Percentiles rank a stretch among this genome's conserved stretches.
Evolutionary conservation across 2,113 vertebrate species (phyloP).

Genomic region (Falco punctatus): DNA sequence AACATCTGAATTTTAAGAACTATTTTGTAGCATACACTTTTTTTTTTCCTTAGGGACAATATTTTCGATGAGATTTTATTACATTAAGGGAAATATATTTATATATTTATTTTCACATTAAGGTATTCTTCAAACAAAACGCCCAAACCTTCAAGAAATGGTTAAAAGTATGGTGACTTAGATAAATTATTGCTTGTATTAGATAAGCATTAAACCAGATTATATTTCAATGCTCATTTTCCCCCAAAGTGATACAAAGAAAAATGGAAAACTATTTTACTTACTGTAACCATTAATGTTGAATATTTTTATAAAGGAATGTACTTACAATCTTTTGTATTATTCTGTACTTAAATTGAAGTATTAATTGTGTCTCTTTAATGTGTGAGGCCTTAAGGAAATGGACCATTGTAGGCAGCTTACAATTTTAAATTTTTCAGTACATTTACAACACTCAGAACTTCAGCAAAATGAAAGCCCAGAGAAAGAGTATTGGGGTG

Average conservation of each 20-base stretch:
- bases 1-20: slow-evolving; percentile 60
- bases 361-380: neutral
- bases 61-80: slow-evolving; percentile 28
- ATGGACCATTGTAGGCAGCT: neutral
- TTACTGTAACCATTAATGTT: neutral
- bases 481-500: neutral
- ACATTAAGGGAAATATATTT: neutral
- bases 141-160: neutral
- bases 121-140: neutral
- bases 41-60: neutral
- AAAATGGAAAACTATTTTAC: neutral
- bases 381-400: neutral
- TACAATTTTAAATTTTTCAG: neutral
- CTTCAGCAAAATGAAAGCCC: neutral
- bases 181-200: neutral
- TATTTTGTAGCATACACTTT: neutral
- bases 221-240: neutral
- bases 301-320: neutral
- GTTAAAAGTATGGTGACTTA: neutral
- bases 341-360: neutral
- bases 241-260: neutral
- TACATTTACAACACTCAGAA: neutral
- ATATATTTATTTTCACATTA: neutral
- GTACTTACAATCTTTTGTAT: neutral
- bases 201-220: neutral